Evolutionary conservation across 2,888 invertebrate species (phyloP).

Genomic region (Acanthosoma haemorrhoidale): DNA sequence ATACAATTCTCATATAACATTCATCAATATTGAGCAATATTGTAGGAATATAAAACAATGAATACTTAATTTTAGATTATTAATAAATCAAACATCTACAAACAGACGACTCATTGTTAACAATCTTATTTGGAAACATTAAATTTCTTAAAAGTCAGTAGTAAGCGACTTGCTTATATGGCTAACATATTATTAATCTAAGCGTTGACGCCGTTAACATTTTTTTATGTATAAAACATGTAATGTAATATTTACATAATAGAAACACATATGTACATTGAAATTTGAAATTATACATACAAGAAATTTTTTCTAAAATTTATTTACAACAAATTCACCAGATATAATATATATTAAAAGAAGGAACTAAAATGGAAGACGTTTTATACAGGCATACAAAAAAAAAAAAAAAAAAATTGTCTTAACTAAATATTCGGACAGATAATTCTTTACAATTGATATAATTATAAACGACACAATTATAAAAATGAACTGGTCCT

Average conservation of each 20-base stretch:
- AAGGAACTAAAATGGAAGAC: conserved; percentile 29
- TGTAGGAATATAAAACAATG: conserved; percentile 18
- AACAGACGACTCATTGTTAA: conserved; percentile 6
- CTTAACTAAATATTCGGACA: not conserved
- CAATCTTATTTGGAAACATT: conserved; percentile 6
- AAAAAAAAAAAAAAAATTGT: not conserved
- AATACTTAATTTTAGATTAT: conserved; percentile 1
- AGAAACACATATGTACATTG: conserved; percentile 19
- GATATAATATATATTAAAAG: conserved; percentile 24
- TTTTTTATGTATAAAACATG: not conserved
- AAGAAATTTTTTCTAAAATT: conserved; percentile 13
- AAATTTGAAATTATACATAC: conserved; percentile 23
- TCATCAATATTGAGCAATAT: conserved; percentile 27
- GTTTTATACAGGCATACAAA: conserved; percentile 3
- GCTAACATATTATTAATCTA: conserved; percentile 17
- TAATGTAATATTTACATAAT: conserved; percentile 15
- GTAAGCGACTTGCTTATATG: conserved; percentile 8
- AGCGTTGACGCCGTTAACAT: conserved; percentile 13
- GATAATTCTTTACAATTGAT: not conserved
- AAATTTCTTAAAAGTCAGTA: not conserved
- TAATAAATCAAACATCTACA: conserved; percentile 16
- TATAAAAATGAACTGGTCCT: not conserved
- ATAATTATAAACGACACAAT: not conserved
- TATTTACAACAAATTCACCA: conserved; percentile 20
- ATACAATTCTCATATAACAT: conserved; percentile 12